Conservation (phyloP, 2,888 invertebrate species). For the Euzetes globulus region DNA sequence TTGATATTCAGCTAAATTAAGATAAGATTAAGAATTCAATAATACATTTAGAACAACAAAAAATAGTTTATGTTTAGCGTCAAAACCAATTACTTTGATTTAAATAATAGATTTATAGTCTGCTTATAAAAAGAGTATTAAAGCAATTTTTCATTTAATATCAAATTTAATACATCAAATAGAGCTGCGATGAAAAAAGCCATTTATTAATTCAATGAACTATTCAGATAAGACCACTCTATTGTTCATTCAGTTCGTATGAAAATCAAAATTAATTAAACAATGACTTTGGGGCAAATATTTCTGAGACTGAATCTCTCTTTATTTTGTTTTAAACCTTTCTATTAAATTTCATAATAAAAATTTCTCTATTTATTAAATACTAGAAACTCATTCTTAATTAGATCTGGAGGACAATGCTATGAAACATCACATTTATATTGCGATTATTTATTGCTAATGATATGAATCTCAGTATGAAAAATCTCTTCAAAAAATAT, state of each 20-base stretch:
- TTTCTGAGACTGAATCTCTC: neutral
- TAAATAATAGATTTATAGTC: neutral
- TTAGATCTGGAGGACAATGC: no score
- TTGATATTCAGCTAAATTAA: neutral
- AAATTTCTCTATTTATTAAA: no score
- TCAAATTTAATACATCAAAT: neutral
- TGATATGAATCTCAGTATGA: no score
- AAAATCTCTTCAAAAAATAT: no score
- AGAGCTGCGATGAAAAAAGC: neutral
- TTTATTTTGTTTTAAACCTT: no score
- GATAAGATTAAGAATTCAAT: neutral
- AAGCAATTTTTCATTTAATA: neutral
- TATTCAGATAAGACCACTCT: neutral
- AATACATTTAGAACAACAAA: neutral
- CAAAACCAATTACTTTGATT: neutral
- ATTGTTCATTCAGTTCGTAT: neutral
- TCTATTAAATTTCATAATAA: no score
- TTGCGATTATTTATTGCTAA: no score
- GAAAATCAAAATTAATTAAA: neutral
- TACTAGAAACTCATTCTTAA: no score
- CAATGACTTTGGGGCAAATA: neutral
- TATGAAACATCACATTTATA: no score
- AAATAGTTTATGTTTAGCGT: neutral
- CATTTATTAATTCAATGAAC: slow-evolving; percentile 18
- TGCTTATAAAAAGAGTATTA: neutral